Base-by-base conservation (phyloP, 2,113 vertebrate species). In the Craseonycteris thonglongyai region DNA sequence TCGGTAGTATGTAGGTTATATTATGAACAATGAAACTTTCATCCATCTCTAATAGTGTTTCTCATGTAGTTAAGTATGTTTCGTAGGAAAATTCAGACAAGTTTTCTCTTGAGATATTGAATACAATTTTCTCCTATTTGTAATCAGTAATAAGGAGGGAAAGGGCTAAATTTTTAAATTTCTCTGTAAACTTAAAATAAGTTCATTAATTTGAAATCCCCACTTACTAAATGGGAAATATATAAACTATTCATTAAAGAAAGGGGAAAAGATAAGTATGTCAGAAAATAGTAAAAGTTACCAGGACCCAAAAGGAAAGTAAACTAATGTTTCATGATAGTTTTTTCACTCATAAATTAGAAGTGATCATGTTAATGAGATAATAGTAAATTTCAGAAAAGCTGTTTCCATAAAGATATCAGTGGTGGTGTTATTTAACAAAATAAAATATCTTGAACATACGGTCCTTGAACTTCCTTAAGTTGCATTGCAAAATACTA, bases 1-100 rank as follows among this genome's bases (percentile, higher is more conserved):
- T 97, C 92, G 21, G n/a, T 85, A 81, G 12, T 40, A 42, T 49
- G 49, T 61, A 90, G 79, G 49, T 93, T 69, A 56, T 84, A 49
- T 71, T 61, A 92, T 90, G 7, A 81, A 38, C 21, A 80, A 33
- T 93, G 21, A 96, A 94, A 78, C 68, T 85, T 96, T 93, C 82
- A 59, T 49, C 22, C 11, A 16, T 65, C 3, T 84, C 16, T 66
- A 92, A 30, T 78, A 78, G 5, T 85, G 14, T 68, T 96, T 94
- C 79, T 94, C 72, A 87, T 54, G 13, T 3, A 87, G 51, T 88
- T 75, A 83, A 47, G 19, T 68, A 47, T 86, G 24, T 93, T 74
- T 92, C 56, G 68, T 86, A 82, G 42, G 65, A 79, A 93, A 93
- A 72, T 58, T 65, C 33, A 74, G 15, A 38, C n/a, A 42, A 19